Evolutionary conservation across 2,888 invertebrate genomes (phyloP), one percentile per base, ranked within the genome.

Genomic region (Chrysomela aeneicollis): DNA sequence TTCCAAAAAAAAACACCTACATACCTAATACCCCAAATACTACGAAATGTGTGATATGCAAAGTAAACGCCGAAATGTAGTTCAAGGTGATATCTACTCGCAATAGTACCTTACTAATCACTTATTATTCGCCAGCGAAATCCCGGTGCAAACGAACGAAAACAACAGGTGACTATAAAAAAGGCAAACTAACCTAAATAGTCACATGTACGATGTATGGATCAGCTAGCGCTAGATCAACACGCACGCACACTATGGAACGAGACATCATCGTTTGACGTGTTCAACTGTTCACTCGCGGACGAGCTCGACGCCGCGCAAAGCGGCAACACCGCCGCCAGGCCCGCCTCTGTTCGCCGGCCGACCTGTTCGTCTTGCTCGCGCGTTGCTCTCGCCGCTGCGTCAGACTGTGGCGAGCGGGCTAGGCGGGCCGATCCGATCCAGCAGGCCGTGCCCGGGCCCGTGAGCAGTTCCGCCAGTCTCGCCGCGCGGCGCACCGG

Each of bases 171-270:
- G 72, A 70, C 62, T 67, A 2, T 70, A 64, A 61, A 58, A 35
- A 60, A 61, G 52, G 66, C 53, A 71, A 72, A 74, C 73, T 74
- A 74, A 74, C 73, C 73, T 72, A 72, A 68, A 73, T 71, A 69
- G 67, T 71, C 73, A 73, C 73, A 73, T 71, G 71, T 69, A 65
- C 51, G 47, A 50, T 52, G n/a, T n/a, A n/a, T 63, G 52, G 50
- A 63, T 65, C 63, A 37, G 42, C 55, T 22, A 55, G 22, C 37
- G 42, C 22, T 26, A 51, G 21, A 55, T 22, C 22, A 42, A 57
- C 46, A 57, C 46, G 30, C 57, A 57, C 57, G 26, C 55, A 15
- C 17, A 22, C 35, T 12, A 35, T 10, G 2, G 35, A 35, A 15
- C 42, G 26, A 42, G 15, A 42, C 42, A 42, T 35, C 8, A 6